phyloP scores from a whole-genome alignment of 1,140 invertebrate species.

The Dysdera silvatica region DNA sequence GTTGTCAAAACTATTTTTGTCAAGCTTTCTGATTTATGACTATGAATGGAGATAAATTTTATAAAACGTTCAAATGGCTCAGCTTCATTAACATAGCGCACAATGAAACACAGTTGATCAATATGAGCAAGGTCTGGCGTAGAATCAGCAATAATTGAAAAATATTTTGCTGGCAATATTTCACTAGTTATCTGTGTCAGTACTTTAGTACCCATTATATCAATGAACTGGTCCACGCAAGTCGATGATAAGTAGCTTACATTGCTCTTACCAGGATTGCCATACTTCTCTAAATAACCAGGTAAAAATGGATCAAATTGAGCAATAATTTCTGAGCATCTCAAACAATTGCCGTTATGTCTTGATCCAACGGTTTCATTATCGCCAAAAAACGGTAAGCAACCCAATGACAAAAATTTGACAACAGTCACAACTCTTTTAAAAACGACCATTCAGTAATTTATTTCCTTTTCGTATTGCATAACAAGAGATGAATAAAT shows the following conservation, averaged over 20 bases:
- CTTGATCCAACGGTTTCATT: constrained; percentile 33
- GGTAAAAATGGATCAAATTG: too few relatives aligned
- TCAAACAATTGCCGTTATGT: constrained; percentile 30
- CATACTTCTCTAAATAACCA: too few relatives aligned
- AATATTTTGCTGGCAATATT: constrained; percentile 5
- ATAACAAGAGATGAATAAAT: not conserved
- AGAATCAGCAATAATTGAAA: constrained; percentile 2
- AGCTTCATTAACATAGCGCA: not conserved
- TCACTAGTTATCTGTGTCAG: not conserved
- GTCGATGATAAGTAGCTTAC: constrained; percentile 12
- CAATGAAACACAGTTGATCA: constrained; percentile 4
- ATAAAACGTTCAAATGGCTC: not conserved
- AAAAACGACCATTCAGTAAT: constrained; percentile 24
- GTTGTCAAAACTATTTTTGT: not conserved
- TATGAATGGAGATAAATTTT: not conserved
- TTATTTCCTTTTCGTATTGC: not conserved
- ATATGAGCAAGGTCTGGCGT: constrained; percentile 5
- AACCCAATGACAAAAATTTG: constrained; percentile 29
- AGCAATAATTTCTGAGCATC: constrained; percentile 31
- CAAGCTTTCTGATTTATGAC: not conserved
- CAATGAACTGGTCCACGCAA: constrained; percentile 2
- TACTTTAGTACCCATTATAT: constrained; percentile 2
- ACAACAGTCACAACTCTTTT: constrained; percentile 28
- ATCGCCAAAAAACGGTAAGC: constrained; percentile 30
- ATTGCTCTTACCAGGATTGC: constrained; percentile 18